Base-by-base conservation (phyloP, 1,140 invertebrate genomes). In the Plectrocnemia conspersa region DNA sequence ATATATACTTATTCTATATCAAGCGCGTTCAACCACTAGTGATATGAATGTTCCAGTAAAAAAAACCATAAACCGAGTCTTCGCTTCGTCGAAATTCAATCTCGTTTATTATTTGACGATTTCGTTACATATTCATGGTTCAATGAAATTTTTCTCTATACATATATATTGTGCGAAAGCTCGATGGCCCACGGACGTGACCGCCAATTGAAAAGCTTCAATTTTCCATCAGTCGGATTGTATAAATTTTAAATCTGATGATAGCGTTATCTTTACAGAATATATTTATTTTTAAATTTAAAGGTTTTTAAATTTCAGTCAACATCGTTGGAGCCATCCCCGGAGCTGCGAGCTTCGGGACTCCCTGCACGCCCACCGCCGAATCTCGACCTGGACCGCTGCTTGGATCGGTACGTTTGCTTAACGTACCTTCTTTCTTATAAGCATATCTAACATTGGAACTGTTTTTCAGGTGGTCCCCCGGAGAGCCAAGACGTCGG, bases 331-430 rank as follows among this genome's bases (percentile, higher is more conserved):
- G 73, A 75, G 68, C 67, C 72, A 65, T 70, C 71, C 65, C 65
- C 74, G 66, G 74, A 75, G 66, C 67, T 71, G 63, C 72, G 68
- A 65, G 65, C 69, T 48, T 29, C 42, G 68, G 71, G 65, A 68
- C 70, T 64, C 66, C 56, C 70, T 55, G 68, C 72, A 60, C 73
- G 74, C 66, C 72, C 70, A 65, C 72, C 70, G 66, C 71, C 72
- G 66, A 65, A 71, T 60, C 72, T 75, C 71, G 73, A 75, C 66
- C 73, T 75, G 73, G 73, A 75, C 68, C 73, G 73, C 68, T 75
- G 73, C 68, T 66, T 74, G 64, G 73, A 75, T 64, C 67, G 73
- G 73, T 74, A n/a, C n/a, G n/a, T n/a, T n/a, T n/a, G n/a, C n/a
- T n/a, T n/a, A n/a, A n/a, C n/a, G n/a, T 62, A 54, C 58, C 15